Base-by-base conservation (phyloP, 2,888 invertebrate species). In the Suillia variegata region DNA sequence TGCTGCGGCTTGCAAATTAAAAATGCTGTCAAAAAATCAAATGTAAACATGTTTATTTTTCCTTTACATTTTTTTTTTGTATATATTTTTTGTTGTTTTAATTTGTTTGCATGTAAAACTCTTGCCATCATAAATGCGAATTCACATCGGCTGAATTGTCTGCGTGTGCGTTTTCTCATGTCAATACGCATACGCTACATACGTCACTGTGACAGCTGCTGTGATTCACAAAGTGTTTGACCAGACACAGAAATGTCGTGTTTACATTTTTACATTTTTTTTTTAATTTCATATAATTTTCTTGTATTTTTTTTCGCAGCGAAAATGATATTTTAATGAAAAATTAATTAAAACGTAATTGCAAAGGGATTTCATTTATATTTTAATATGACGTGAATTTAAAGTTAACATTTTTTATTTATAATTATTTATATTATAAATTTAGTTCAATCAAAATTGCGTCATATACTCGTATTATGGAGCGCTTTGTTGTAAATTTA, bases 331-430 rank as follows among this genome's bases (percentile, higher is more conserved):
- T 56, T 47, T 33, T 49, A 70, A 68, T 71, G 58, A 62, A 68
- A 72, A 72, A 70, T 71, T 66, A 73, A 73, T 71, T 73, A 70
- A 68, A 75, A 66, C 72, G 65, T 75, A n/a, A n/a, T n/a, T n/a
- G n/a, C n/a, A n/a, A n/a, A n/a, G n/a, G n/a, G n/a, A n/a, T n/a
- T n/a, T n/a, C n/a, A n/a, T n/a, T n/a, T n/a, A n/a, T n/a, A n/a
- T n/a, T n/a, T n/a, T n/a, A n/a, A n/a, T n/a, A n/a, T n/a, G n/a
- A n/a, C n/a, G n/a, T n/a, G n/a, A n/a, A n/a, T n/a, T n/a, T n/a
- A n/a, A n/a, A n/a, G n/a, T n/a, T n/a, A n/a, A n/a, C n/a, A n/a
- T n/a, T n/a, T n/a, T n/a, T n/a, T n/a, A n/a, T n/a, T n/a, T n/a
- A n/a, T n/a, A n/a, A n/a, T n/a, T n/a, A n/a, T n/a, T n/a, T n/a